These are phyloP conservation scores for Stegastes partitus DNA, from an alignment of 2,113 vertebrate genomes.

Conservation along the genomic window DNA sequence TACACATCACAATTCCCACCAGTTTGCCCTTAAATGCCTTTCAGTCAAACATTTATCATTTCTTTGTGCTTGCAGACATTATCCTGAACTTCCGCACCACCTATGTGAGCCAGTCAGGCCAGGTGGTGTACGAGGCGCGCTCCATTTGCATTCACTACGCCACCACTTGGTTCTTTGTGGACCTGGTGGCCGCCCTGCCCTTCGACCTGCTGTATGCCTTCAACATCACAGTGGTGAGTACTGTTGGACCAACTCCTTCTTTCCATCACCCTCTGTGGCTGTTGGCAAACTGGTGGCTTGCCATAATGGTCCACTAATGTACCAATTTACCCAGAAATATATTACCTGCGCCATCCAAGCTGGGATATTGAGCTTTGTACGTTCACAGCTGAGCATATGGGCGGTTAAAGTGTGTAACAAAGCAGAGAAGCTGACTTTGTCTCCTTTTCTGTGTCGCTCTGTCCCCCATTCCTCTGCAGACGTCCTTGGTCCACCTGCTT, in stretches of 20 bases:
- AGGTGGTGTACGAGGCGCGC: slow-evolving; percentile 90
- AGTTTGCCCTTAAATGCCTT: not conserved
- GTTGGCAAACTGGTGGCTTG: not conserved
- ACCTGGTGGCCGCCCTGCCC: slow-evolving; percentile 92
- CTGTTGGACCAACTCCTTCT: not conserved
- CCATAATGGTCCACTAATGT: not conserved
- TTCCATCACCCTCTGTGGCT: not conserved
- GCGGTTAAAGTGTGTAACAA: too few species aligned
- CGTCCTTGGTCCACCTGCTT: slow-evolving; percentile 89
- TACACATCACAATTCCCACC: not conserved
- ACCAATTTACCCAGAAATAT: not conserved
- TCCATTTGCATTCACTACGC: slow-evolving; percentile 93
- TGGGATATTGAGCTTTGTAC: too few species aligned
- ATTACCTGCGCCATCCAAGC: too few species aligned
- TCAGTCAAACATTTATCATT: not conserved
- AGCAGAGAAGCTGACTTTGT: not conserved
- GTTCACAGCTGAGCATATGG: too few species aligned
- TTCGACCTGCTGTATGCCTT: slow-evolving; percentile 93
- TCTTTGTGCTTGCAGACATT: slow-evolving; percentile 85
- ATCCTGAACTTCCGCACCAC: slow-evolving; percentile 91
- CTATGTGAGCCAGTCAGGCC: slow-evolving; percentile 92
- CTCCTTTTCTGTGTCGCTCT: not conserved
- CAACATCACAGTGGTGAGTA: slow-evolving; percentile 92
- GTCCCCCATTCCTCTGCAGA: slow-evolving; percentile 65
- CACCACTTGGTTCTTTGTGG: slow-evolving; percentile 94